phyloP scores from a whole-genome alignment of 2,797 vertebrate species.

The Betta splendens region DNA sequence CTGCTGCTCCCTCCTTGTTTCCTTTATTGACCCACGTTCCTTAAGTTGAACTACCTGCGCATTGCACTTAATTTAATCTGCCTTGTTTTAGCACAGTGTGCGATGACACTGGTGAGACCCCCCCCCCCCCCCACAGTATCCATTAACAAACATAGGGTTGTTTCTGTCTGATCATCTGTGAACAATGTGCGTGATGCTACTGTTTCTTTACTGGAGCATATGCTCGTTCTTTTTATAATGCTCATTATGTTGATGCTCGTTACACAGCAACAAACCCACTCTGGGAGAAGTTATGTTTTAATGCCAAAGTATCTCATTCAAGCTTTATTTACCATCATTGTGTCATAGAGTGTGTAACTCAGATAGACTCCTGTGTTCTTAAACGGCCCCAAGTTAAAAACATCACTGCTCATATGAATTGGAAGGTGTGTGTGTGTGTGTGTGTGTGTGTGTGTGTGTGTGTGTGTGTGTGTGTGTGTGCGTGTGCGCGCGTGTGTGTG shows the following conservation, averaged over 20 bases:
- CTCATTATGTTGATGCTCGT: not conserved
- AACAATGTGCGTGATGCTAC: constrained; percentile 34
- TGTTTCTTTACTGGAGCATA: constrained; percentile 1
- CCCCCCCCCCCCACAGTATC: not conserved
- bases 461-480: constrained; percentile 1
- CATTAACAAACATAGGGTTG: not conserved
- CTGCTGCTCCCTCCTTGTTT: constrained; percentile 46
- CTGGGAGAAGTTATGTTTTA: constrained; percentile 30
- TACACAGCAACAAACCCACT: constrained; percentile 8
- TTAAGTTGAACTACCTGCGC: constrained; percentile 57
- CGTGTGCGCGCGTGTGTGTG: constrained; percentile 8
- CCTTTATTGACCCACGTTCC: constrained; percentile 48
- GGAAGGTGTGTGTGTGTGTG: not conserved
- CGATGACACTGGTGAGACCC: constrained; percentile 15
- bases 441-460: constrained; percentile 11
- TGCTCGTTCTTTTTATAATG: constrained; percentile 10
- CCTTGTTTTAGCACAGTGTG: constrained; percentile 56
- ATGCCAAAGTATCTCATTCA: constrained; percentile 70
- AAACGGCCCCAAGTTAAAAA: no score
- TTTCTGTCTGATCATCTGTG: constrained; percentile 1
- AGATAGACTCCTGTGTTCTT: no score
- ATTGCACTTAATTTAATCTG: constrained; percentile 66
- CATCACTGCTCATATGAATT: constrained; percentile 4
- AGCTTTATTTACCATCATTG: constrained; percentile 57
- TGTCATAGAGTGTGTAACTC: constrained; percentile 17